A percentile compares a stretch with the other conserved stretches of the same genome.
Evolutionary conservation across 2,113 vertebrate species (phyloP).

Genomic region (Macrotis lagotis): DNA sequence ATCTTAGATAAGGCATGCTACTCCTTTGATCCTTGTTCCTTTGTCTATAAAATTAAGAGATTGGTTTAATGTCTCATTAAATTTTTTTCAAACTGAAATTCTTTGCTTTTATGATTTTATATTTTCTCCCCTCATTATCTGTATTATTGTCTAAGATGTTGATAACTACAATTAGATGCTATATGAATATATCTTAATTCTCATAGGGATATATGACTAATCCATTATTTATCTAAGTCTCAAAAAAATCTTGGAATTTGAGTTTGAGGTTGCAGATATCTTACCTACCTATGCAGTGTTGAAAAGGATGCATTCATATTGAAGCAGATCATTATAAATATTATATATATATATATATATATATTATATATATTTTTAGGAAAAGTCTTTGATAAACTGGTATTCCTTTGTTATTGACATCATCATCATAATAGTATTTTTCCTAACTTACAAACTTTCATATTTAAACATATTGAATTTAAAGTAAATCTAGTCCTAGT

Average conservation of each 20-base stretch:
- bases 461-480: too few species aligned
- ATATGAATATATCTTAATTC: background rate
- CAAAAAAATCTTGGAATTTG: background rate
- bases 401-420: too few species aligned
- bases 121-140: background rate
- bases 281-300: too few species aligned
- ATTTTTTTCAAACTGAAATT: background rate
- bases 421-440: too few species aligned
- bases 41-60: background rate
- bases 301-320: too few species aligned
- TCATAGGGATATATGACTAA: background rate
- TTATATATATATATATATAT: too few species aligned
- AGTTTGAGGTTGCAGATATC: background rate
- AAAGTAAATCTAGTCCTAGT: too few species aligned
- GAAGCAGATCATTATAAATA: too few species aligned
- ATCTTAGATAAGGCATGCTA: background rate
- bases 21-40: background rate
- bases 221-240: background rate
- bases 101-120: background rate
- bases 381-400: too few species aligned
- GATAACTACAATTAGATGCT: background rate
- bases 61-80: background rate
- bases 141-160: background rate
- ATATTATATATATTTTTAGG: too few species aligned
- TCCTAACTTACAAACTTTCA: too few species aligned